Evolutionary conservation across 2,888 invertebrate species (phyloP).

Genomic region (Stenchaetothrips biformis): DNA sequence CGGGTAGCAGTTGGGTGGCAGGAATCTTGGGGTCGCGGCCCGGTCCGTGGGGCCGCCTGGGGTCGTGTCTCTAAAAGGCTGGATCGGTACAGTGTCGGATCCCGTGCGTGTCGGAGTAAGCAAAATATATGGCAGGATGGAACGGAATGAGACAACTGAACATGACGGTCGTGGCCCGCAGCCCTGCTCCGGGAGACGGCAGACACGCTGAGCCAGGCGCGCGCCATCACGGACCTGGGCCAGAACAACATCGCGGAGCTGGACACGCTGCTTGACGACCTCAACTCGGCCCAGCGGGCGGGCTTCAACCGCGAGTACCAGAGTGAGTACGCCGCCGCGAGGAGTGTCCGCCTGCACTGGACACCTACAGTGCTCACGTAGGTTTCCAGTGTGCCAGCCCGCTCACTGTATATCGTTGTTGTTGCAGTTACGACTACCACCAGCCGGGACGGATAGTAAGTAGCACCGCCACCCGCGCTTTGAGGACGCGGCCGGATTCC

Average conservation of each 20-base stretch:
- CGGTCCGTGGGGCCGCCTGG: no score
- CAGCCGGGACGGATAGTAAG: constrained; percentile 1
- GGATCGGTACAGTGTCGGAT: no score
- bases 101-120: no score
- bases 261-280: constrained; percentile 68
- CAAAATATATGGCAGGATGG: constrained; percentile 18
- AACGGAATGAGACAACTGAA: constrained; percentile 22
- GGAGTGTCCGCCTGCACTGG: no score
- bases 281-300: constrained; percentile 45
- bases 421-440: background rate
- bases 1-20: no score
- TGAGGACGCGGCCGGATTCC: background rate
- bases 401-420: no score
- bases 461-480: background rate
- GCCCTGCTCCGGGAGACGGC: constrained; percentile 33
- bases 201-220: constrained; percentile 45
- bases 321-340: constrained; percentile 1
- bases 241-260: constrained; percentile 65
- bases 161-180: background rate
- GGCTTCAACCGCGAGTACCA: constrained; percentile 35
- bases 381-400: no score
- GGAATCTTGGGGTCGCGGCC: no score
- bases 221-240: constrained; percentile 46
- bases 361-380: no score
- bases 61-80: no score